A percentile compares a stretch with the other conserved stretches of the same genome.
Conservation (phyloP, 2,888 invertebrate species). For the Macrosiphum euphorbiae region DNA sequence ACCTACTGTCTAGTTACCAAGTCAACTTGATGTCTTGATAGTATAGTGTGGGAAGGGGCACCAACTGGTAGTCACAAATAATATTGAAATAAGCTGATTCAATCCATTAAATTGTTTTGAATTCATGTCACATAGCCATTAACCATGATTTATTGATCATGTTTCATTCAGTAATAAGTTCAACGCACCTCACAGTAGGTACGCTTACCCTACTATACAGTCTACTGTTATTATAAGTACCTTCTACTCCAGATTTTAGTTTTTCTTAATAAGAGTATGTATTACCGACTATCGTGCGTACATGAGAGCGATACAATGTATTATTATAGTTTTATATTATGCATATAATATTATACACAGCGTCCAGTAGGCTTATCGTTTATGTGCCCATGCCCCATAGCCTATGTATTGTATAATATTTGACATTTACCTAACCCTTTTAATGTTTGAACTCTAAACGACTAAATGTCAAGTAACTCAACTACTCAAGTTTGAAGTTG, state of each 20-base stretch:
- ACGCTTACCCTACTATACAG: background rate
- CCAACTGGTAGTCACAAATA: background rate
- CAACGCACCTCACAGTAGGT: background rate
- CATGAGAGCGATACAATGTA: background rate
- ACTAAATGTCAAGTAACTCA: background rate
- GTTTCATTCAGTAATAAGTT: background rate
- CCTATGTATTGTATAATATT: background rate
- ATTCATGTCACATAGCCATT: conserved; percentile 2
- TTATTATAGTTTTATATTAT: background rate
- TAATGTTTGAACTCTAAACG: background rate
- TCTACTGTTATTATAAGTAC: background rate
- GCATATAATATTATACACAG: background rate
- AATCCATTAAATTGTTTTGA: background rate
- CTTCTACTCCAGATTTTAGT: too few species aligned
- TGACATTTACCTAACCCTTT: conserved; percentile 9
- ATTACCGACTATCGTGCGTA: background rate
- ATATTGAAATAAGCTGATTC: background rate
- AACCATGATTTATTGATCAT: conserved; percentile 12
- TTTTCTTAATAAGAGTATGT: too few species aligned
- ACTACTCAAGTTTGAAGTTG: background rate
- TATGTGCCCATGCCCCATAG: background rate
- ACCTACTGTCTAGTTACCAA: background rate
- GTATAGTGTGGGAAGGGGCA: background rate
- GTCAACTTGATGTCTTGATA: background rate
- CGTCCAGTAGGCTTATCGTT: background rate